phyloP scores from a whole-genome alignment of 2,888 invertebrate species.

The Drosophila rubida region DNA sequence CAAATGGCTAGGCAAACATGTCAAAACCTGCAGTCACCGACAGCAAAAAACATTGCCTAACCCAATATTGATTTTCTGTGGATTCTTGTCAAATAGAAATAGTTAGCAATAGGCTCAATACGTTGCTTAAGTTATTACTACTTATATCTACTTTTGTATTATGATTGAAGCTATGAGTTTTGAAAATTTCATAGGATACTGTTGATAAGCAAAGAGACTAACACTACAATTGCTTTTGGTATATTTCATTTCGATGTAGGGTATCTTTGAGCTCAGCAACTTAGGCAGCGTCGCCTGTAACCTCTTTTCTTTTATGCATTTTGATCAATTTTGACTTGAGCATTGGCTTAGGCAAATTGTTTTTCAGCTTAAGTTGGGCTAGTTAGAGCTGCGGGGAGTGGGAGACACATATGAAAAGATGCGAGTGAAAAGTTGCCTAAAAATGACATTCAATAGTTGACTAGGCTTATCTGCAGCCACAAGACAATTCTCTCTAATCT shows the following conservation, averaged over 20 bases:
- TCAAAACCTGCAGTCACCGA: neutral
- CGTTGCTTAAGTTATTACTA: neutral
- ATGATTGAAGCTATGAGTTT: neutral
- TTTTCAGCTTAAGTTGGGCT: slow-evolving; percentile 36
- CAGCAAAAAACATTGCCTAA: neutral
- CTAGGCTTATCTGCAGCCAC: slow-evolving; percentile 24
- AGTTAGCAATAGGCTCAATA: neutral
- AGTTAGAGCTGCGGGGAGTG: slow-evolving; percentile 17
- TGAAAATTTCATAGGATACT: neutral
- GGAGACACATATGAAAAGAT: neutral
- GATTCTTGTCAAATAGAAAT: neutral
- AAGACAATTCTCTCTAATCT: slow-evolving; percentile 20
- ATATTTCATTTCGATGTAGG: neutral
- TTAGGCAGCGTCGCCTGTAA: neutral
- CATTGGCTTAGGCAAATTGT: slow-evolving; percentile 52
- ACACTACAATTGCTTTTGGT: neutral
- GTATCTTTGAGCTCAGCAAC: neutral
- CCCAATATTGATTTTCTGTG: neutral
- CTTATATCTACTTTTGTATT: neutral
- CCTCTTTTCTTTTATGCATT: slow-evolving; percentile 23
- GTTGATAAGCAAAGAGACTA: neutral
- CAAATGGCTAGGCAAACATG: neutral
- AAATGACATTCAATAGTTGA: slow-evolving; percentile 8
- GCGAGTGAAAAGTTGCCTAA: slow-evolving; percentile 14
- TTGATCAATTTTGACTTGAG: slow-evolving; percentile 70